These are phyloP conservation scores for Plagiodera versicolora DNA, from an alignment of 2,888 invertebrate genomes.

Conservation along the genomic window DNA sequence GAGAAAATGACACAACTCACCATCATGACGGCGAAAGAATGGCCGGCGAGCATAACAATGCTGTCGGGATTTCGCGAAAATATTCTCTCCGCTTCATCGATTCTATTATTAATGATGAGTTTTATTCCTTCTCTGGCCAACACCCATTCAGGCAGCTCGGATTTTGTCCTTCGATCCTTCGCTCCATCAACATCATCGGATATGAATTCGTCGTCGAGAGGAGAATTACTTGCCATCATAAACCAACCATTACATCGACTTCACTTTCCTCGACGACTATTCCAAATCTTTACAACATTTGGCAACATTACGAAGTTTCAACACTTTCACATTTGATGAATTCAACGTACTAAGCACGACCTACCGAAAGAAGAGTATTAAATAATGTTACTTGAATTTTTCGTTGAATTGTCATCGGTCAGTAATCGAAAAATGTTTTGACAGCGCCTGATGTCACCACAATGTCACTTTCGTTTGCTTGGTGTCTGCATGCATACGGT, in stretches of 20 bases:
- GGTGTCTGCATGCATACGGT: too few relatives aligned
- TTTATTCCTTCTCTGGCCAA: slow-evolving; percentile 55
- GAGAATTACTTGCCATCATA: slow-evolving; percentile 4
- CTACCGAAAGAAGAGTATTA: too few relatives aligned
- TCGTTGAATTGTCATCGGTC: too few relatives aligned
- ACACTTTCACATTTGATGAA: too few relatives aligned
- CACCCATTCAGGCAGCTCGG: slow-evolving; percentile 49
- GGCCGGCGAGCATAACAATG: slow-evolving; percentile 56
- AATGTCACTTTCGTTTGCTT: neutral
- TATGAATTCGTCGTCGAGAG: neutral
- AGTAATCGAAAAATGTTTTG: too few relatives aligned
- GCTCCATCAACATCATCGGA: neutral
- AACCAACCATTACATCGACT: neutral
- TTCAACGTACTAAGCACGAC: too few relatives aligned
- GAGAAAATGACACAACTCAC: slow-evolving; percentile 46
- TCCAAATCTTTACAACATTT: neutral
- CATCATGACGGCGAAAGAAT: slow-evolving; percentile 57
- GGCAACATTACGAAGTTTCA: neutral
- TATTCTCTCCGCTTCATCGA: slow-evolving; percentile 54
- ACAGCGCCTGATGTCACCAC: neutral
- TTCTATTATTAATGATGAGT: slow-evolving; percentile 56
- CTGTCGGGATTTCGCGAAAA: slow-evolving; percentile 54
- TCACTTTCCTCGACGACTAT: neutral
- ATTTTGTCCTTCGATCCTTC: neutral
- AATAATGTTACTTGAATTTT: too few relatives aligned